Evolutionary conservation across 1,140 invertebrate genomes (phyloP).

Genomic region (Paramacrobiotus metropolitanus): DNA sequence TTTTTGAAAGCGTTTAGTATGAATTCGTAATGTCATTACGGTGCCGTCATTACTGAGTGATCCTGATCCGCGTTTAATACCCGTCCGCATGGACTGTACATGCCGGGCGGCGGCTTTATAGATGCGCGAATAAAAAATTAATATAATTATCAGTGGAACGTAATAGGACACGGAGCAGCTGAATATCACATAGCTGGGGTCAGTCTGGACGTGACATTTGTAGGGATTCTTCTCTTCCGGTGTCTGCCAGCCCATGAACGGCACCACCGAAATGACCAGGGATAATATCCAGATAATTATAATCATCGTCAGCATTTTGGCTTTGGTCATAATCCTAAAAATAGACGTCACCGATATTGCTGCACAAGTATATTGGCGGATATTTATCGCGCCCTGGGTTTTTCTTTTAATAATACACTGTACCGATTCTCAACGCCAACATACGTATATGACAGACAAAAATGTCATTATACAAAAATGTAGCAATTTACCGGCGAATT

Average conservation of each 20-base stretch:
- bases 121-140: conserved; percentile 42
- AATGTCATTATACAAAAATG: no score
- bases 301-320: conserved; percentile 26
- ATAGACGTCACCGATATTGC: no score
- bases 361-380: no score
- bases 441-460: no score
- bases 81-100: conserved; percentile 23
- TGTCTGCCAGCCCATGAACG: conserved; percentile 26
- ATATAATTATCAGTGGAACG: conserved; percentile 39
- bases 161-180: conserved; percentile 45
- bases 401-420: no score
- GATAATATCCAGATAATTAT: conserved; percentile 30
- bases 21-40: conserved; percentile 30
- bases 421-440: no score
- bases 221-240: conserved; percentile 15
- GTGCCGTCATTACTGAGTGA: conserved; percentile 15
- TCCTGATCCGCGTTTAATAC: conserved; percentile 15
- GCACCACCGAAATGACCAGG: conserved; percentile 31
- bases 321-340: conserved; percentile 29
- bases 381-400: no score
- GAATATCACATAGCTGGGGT: conserved; percentile 8
- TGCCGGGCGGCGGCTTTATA: conserved; percentile 36
- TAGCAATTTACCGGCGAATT: no score
- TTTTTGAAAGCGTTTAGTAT: conserved; percentile 18
- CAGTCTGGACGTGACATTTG: conserved; percentile 27